These are phyloP conservation scores for Meloidogyne floridensis DNA, from an alignment of 1,140 invertebrate species.

Conservation along the genomic window DNA sequence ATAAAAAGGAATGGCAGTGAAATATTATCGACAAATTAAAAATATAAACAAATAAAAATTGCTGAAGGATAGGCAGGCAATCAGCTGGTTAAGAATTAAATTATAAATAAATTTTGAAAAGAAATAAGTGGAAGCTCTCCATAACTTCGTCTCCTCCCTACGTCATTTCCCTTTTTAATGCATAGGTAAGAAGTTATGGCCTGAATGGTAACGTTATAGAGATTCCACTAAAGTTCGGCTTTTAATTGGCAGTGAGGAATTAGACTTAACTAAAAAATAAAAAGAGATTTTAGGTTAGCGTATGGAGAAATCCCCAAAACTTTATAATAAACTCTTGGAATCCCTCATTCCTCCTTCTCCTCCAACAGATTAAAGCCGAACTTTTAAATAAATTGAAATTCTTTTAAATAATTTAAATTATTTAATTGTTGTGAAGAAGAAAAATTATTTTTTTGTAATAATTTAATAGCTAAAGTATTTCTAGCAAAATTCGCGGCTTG, in stretches of 20 bases:
- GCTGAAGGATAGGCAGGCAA: background rate
- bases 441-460: background rate
- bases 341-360: no score
- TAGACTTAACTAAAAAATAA: no score
- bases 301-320: no score
- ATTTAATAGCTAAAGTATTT: constrained; percentile 3
- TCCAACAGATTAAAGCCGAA: no score
- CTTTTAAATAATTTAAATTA: background rate
- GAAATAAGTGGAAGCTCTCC: background rate
- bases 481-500: background rate
- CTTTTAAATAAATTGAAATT: background rate
- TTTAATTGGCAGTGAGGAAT: no score
- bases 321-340: no score
- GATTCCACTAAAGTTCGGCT: no score
- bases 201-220: no score
- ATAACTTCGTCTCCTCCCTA: no score
- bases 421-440: background rate
- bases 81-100: background rate
- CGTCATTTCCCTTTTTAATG: no score
- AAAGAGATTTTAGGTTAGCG: no score
- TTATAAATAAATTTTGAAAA: background rate
- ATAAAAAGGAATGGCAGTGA: background rate
- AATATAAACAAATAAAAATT: background rate
- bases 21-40: constrained; percentile 8
- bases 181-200: no score